These are phyloP conservation scores for Schmidtea mediterranea DNA, from an alignment of 1,140 invertebrate genomes.

Conservation along the genomic window DNA sequence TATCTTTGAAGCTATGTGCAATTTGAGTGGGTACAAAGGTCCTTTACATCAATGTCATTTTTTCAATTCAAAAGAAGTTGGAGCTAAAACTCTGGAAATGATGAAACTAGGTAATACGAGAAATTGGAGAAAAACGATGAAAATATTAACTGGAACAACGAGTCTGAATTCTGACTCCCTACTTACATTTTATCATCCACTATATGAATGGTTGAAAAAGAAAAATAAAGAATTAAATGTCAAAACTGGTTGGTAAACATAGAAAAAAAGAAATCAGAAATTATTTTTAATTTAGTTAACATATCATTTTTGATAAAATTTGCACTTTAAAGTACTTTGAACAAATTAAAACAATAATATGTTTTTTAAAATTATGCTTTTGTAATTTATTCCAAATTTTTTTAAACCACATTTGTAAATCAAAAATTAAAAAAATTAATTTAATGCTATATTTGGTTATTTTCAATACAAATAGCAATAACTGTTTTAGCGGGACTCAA, in stretches of 20 bases:
- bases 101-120: slow-evolving; percentile 44
- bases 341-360: too few relatives aligned
- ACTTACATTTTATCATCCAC: slow-evolving; percentile 48
- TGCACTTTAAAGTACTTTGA: too few relatives aligned
- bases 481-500: too few relatives aligned
- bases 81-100: slow-evolving; percentile 35
- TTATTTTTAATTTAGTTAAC: too few relatives aligned
- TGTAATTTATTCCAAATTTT: too few relatives aligned
- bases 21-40: slow-evolving; percentile 40
- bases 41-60: slow-evolving; percentile 66
- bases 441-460: too few relatives aligned
- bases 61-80: slow-evolving; percentile 45
- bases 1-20: slow-evolving; percentile 51
- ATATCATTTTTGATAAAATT: too few relatives aligned
- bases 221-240: slow-evolving; percentile 28
- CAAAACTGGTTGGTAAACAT: not conserved
- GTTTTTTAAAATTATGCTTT: too few relatives aligned
- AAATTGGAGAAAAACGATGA: slow-evolving; percentile 42
- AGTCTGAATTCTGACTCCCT: slow-evolving; percentile 44
- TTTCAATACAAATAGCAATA: too few relatives aligned
- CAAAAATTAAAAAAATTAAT: too few relatives aligned
- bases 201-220: slow-evolving; percentile 44
- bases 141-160: slow-evolving; percentile 40
- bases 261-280: too few relatives aligned
- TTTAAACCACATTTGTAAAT: too few relatives aligned